Conservation (phyloP, 1,140 invertebrate species). For the Tetragnatha versicolor region DNA sequence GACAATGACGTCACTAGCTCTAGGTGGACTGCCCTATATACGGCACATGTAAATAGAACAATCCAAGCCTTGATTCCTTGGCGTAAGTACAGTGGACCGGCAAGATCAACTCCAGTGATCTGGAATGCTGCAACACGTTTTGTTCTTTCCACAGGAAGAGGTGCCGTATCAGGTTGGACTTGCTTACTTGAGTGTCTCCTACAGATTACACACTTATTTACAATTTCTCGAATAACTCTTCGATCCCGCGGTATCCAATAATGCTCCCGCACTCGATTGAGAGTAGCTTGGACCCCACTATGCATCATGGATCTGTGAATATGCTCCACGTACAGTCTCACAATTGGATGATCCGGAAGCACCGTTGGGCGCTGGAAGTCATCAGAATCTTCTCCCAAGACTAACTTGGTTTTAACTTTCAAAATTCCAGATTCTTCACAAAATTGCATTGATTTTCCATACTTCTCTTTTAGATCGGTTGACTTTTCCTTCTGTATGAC, state of each 20-base stretch:
- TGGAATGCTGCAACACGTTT: conserved; percentile 59
- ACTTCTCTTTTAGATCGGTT: neutral
- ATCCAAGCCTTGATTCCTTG: conserved; percentile 16
- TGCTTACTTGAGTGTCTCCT: neutral
- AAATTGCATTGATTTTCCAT: neutral
- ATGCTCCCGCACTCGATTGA: neutral
- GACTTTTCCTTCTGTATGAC: neutral
- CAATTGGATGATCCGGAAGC: no score
- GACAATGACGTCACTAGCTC: conserved; percentile 62
- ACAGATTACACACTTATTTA: neutral
- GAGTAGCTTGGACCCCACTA: neutral
- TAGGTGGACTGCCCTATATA: conserved; percentile 64
- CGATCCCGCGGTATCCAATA: neutral
- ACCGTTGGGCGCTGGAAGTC: neutral
- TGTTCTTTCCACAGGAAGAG: neutral
- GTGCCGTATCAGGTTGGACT: neutral
- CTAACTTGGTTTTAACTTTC: neutral
- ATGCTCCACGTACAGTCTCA: neutral
- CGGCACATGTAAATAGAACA: conserved; percentile 63
- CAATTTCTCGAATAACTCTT: neutral
- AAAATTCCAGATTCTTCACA: neutral
- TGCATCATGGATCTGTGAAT: neutral
- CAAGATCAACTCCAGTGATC: neutral
- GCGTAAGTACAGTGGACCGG: neutral
- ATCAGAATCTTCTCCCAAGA: neutral